Conservation (phyloP, 1,140 invertebrate species). For the Heliconius himera region DNA sequence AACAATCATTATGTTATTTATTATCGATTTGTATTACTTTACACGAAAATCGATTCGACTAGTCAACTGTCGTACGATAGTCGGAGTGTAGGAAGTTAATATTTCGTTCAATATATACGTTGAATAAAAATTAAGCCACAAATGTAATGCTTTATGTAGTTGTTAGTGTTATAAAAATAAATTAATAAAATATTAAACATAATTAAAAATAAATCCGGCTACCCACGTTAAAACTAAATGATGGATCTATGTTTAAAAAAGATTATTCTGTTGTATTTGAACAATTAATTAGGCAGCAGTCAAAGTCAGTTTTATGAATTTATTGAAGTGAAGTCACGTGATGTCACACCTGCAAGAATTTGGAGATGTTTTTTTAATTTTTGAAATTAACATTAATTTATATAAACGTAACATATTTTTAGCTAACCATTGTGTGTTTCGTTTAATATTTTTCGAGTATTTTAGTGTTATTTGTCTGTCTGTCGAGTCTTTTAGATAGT, state of each 20-base stretch:
- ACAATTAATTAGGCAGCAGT: too few relatives aligned
- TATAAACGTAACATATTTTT: background rate
- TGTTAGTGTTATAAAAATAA: constrained; percentile 24
- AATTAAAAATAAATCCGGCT: background rate
- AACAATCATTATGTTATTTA: background rate
- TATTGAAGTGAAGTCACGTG: background rate
- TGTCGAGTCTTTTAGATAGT: background rate
- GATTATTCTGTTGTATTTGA: too few relatives aligned
- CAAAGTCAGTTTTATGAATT: too few relatives aligned
- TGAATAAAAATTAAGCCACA: constrained; percentile 12
- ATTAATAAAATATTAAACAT: constrained; percentile 15
- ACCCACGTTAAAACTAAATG: background rate
- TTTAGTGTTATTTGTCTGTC: constrained; percentile 3
- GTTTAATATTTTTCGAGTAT: background rate
- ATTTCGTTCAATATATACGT: constrained; percentile 9
- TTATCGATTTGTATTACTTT: constrained; percentile 4
- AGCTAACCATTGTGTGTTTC: background rate
- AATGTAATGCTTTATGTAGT: constrained; percentile 28
- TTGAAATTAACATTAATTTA: background rate
- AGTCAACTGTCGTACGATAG: constrained; percentile 8
- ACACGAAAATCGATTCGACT: background rate
- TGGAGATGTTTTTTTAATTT: background rate
- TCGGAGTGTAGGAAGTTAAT: background rate
- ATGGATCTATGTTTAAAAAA: background rate
- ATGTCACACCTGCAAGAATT: background rate